Evolutionary conservation across 30 jellyfish, hydroid and myxozoan genomes (phyloP).

Genomic region (Calvadosia cruxmelitensis): DNA sequence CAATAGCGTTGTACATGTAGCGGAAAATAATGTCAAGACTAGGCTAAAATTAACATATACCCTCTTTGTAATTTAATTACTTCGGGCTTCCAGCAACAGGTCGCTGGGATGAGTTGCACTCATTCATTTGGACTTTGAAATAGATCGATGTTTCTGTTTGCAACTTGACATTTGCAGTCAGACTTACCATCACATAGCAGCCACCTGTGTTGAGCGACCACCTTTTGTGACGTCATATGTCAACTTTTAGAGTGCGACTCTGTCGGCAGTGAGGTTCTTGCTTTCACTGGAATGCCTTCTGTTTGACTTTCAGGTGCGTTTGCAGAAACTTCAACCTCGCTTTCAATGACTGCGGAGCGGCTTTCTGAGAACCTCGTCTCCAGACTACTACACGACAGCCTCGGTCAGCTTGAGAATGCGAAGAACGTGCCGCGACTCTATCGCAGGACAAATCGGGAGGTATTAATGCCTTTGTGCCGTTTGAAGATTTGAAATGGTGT

Average conservation of each 20-base stretch:
- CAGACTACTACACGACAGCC: conserved; percentile 29
- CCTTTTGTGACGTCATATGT: neutral
- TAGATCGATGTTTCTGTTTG: too few species aligned
- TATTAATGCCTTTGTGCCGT: neutral
- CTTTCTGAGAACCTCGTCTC: conserved; percentile 15
- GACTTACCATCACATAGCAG: too few species aligned
- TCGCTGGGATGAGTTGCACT: too few species aligned
- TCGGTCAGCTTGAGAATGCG: conserved; percentile 45
- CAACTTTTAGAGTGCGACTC: too few species aligned
- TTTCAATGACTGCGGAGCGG: neutral
- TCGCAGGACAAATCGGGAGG: conserved; percentile 84
- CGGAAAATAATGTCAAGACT: too few species aligned
- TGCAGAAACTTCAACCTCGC: conserved; percentile 7
- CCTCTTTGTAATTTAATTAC: too few species aligned
- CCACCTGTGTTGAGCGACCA: neutral
- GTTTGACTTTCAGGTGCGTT: conserved; percentile 41
- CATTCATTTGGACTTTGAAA: too few species aligned
- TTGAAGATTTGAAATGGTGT: too few species aligned
- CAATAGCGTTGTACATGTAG: too few species aligned
- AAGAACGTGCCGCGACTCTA: conserved; percentile 82
- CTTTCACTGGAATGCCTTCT: neutral
- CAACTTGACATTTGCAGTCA: too few species aligned
- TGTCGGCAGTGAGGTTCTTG: neutral
- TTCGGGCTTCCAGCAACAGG: too few species aligned
- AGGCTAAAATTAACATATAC: too few species aligned